A percentile compares a stretch with the other conserved stretches of the same genome.
These are phyloP conservation scores for Tricholaema leucomelas DNA, from an alignment of 2,113 vertebrate genomes.

Conservation along the genomic window DNA sequence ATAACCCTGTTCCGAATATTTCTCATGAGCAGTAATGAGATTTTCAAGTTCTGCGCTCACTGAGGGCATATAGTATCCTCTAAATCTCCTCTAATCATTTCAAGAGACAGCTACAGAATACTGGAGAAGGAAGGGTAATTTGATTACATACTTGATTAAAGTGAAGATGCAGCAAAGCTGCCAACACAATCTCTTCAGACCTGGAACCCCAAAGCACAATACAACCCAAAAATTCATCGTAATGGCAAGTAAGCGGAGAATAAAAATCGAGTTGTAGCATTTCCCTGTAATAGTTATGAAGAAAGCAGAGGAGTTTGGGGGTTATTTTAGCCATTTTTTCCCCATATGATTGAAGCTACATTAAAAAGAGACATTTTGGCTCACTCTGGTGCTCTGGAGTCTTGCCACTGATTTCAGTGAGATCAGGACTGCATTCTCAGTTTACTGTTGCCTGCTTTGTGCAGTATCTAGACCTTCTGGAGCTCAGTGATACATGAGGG, in stretches of 20 bases:
- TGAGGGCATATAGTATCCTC: neutral
- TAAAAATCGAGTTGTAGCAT: neutral
- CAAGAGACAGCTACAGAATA: neutral
- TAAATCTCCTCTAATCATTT: slow-evolving; percentile 51
- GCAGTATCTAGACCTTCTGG: neutral
- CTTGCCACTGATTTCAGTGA: neutral
- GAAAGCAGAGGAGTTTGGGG: neutral
- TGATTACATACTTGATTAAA: slow-evolving; percentile 34
- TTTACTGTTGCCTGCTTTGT: neutral
- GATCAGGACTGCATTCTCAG: neutral
- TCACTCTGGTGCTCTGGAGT: neutral
- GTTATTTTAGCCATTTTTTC: neutral
- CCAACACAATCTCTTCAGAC: slow-evolving; percentile 15
- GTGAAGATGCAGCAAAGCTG: slow-evolving; percentile 16
- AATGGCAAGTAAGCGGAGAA: neutral
- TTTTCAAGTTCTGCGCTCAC: neutral
- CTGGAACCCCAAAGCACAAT: neutral
- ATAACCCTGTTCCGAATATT: neutral
- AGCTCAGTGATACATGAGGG: neutral
- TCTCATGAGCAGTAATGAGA: slow-evolving; percentile 8
- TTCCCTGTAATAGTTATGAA: neutral
- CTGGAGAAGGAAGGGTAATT: neutral
- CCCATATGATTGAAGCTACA: neutral
- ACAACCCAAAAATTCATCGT: neutral
- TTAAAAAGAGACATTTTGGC: neutral